Percentiles rank a stretch among this genome's conserved stretches.
These are phyloP conservation scores for Xiphorhynchus erythropygius DNA, from an alignment of 2,797 vertebrate genomes.

Conservation along the genomic window DNA sequence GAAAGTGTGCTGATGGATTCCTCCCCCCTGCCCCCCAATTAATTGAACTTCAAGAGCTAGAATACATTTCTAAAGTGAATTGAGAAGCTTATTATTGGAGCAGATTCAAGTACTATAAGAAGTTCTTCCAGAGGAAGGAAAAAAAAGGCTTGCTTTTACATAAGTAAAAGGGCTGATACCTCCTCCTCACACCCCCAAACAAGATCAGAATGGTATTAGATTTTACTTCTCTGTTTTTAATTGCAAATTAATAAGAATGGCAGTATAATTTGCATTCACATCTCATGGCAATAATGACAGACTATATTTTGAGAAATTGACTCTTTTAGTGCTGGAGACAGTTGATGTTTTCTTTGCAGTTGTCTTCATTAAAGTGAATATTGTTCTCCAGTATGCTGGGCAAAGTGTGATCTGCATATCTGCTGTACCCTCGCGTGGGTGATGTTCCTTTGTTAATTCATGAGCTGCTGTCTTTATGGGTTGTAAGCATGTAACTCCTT, in stretches of 20 bases:
- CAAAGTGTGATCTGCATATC: fast-evolving
- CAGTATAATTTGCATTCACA: conserved; percentile 9
- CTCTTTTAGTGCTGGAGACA: neutral
- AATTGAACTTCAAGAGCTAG: conserved; percentile 32
- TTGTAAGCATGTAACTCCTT: neutral
- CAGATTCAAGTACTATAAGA: conserved; percentile 48
- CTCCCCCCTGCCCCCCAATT: neutral
- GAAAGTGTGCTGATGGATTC: conserved; percentile 34
- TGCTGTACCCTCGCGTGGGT: neutral
- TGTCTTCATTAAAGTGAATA: neutral
- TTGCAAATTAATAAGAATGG: conserved; percentile 48
- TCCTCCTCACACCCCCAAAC: conserved; percentile 56
- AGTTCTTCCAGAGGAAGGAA: neutral
- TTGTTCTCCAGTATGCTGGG: neutral
- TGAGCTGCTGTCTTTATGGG: neutral
- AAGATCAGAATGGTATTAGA: conserved; percentile 33
- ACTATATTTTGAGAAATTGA: neutral
- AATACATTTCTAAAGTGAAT: conserved; percentile 28
- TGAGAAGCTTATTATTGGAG: conserved; percentile 31
- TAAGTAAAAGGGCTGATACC: conserved; percentile 39
- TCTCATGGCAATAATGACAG: neutral
- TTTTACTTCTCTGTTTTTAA: conserved; percentile 55
- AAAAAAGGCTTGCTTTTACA: conserved; percentile 25
- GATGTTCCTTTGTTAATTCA: neutral
- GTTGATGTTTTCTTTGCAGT: neutral